Evolutionary conservation across 2,113 vertebrate genomes (phyloP).

Genomic region (Falco punctatus): DNA sequence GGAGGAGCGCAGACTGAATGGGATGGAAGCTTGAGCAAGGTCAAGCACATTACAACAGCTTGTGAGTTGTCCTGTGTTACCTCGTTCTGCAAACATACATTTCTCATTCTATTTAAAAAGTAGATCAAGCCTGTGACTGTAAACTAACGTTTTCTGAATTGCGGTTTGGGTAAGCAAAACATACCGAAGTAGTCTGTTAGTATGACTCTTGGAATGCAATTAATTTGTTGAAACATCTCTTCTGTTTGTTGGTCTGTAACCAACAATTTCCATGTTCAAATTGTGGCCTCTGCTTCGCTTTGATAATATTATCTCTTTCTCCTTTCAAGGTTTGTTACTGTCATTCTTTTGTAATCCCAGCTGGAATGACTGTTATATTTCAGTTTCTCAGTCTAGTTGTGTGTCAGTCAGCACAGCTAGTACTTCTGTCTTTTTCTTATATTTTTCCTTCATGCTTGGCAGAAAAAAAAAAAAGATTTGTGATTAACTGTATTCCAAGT

Average conservation of each 20-base stretch:
- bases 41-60: not conserved
- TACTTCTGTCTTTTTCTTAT: not conserved
- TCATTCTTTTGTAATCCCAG: not conserved
- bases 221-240: not conserved
- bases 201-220: not conserved
- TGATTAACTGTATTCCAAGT: not conserved
- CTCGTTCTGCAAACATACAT: not conserved
- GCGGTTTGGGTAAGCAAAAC: not conserved
- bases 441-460: not conserved
- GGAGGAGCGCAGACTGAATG: not conserved
- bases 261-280: not conserved
- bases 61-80: not conserved
- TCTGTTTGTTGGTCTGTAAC: not conserved
- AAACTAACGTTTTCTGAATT: not conserved
- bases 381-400: not conserved
- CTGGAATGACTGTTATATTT: not conserved
- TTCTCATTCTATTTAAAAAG: not conserved
- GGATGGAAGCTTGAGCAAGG: not conserved
- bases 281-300: not conserved
- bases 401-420: not conserved
- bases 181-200: not conserved
- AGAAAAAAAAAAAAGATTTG: not conserved
- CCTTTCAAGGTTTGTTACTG: not conserved
- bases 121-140: not conserved
- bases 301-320: not conserved